Conservation (phyloP, 2,113 vertebrate genomes). For the Burhinus oedicnemus region DNA sequence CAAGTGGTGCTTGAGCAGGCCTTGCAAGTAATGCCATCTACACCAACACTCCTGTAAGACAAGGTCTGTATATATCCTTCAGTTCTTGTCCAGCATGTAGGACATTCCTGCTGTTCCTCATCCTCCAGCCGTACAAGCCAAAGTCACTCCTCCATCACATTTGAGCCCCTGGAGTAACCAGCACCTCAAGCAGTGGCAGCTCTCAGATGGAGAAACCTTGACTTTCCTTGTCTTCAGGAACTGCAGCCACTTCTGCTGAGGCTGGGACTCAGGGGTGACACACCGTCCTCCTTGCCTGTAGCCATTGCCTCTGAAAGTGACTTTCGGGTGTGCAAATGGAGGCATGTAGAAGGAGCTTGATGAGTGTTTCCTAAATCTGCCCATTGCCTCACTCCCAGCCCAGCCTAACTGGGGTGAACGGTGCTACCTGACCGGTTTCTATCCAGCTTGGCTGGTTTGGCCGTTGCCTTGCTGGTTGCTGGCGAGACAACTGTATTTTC, state of each 20-base stretch:
- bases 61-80: neutral
- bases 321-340: neutral
- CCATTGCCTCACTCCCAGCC: neutral
- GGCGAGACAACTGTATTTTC: constrained; percentile 17
- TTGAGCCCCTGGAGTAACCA: neutral
- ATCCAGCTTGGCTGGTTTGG: constrained; percentile 47
- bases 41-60: neutral
- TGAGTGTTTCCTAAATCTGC: neutral
- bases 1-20: neutral
- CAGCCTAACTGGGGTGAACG: neutral
- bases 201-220: neutral
- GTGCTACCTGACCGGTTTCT: constrained; percentile 38
- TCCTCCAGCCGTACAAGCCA: neutral
- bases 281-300: neutral
- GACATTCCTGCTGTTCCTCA: neutral
- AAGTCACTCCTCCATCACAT: neutral
- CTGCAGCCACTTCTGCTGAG: neutral
- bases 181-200: neutral
- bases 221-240: neutral
- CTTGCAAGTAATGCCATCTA: too few relatives aligned
- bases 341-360: neutral
- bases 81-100: neutral
- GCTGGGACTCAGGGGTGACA: neutral
- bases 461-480: neutral
- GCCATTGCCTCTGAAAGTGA: neutral